phyloP scores from a whole-genome alignment of 2,888 invertebrate species.

The Perizoma affinitatum region DNA sequence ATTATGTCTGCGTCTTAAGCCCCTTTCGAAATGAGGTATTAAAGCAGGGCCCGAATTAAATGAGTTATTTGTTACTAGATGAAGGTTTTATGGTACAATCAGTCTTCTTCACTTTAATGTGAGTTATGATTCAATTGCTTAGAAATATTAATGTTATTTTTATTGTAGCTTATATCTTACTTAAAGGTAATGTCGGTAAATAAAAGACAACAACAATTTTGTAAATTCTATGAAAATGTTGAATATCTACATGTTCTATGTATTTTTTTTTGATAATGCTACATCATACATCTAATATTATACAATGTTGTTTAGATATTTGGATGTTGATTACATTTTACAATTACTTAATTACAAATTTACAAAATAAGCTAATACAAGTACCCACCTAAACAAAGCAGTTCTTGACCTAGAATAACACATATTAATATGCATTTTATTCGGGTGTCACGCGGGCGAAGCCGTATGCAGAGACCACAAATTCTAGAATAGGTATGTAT shows the following conservation, averaged over 20 bases:
- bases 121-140: slow-evolving; percentile 22
- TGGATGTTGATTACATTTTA: too few species aligned
- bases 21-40: slow-evolving; percentile 35
- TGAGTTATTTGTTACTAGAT: slow-evolving; percentile 33
- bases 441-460: too few species aligned
- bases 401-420: too few species aligned
- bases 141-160: neutral
- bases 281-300: too few species aligned
- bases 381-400: neutral
- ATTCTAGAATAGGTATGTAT: too few species aligned
- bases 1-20: slow-evolving; percentile 43
- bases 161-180: neutral
- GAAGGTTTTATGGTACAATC: slow-evolving; percentile 10
- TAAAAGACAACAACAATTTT: neutral
- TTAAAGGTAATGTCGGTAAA: neutral
- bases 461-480: too few species aligned
- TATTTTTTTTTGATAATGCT: too few species aligned
- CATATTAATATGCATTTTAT: too few species aligned
- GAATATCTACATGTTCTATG: too few species aligned
- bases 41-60: slow-evolving; percentile 31
- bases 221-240: neutral
- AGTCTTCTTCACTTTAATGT: slow-evolving; percentile 16
- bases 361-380: too few species aligned
- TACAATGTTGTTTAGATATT: too few species aligned
- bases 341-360: too few species aligned